Percentiles rank a stretch among this genome's conserved stretches.
phyloP scores from a whole-genome alignment of 2,797 vertebrate species.

The Acrocephalus scirpaceus region DNA sequence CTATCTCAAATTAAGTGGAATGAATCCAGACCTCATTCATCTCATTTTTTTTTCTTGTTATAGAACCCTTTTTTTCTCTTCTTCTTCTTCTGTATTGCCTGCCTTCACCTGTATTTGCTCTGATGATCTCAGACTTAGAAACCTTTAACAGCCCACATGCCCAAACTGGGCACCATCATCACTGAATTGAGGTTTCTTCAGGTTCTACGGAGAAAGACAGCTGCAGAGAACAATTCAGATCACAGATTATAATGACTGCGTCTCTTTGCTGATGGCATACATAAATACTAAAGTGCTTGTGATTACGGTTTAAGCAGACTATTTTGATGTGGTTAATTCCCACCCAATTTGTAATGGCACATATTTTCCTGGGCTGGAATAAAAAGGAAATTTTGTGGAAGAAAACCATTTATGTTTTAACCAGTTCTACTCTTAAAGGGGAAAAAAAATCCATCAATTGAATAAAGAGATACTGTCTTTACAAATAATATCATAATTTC shows the following conservation, averaged over 20 bases:
- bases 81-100: background rate
- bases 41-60: background rate
- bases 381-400: background rate
- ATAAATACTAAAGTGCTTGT: background rate
- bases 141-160: background rate
- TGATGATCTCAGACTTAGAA: background rate
- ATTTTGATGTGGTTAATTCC: background rate
- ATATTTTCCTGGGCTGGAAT: background rate
- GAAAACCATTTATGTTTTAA: background rate
- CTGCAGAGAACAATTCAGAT: background rate
- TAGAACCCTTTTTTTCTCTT: fast-evolving
- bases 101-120: background rate
- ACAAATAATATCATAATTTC: background rate
- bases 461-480: background rate
- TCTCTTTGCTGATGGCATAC: background rate
- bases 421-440: background rate
- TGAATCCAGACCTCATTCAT: background rate
- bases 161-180: background rate
- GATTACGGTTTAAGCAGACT: background rate
- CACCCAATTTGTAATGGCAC: background rate
- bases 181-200: background rate
- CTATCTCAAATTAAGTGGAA: background rate
- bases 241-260: background rate
- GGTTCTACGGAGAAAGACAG: background rate
- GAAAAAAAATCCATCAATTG: background rate